phyloP scores from a whole-genome alignment of 2,113 vertebrate species.

The Puntigrus tetrazona region DNA sequence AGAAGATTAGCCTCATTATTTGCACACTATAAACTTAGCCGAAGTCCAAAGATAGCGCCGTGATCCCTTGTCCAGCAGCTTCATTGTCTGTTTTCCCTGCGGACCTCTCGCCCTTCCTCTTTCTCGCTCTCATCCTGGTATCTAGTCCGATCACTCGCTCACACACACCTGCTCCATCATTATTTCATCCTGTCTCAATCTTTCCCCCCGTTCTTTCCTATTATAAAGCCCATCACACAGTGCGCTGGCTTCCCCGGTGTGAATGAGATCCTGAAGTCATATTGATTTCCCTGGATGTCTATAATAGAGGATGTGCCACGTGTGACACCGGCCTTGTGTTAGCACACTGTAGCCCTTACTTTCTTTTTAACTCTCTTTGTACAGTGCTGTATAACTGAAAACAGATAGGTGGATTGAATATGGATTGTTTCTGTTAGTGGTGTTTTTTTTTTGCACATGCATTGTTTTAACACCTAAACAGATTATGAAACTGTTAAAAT shows the following conservation, averaged over 20 bases:
- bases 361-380: neutral
- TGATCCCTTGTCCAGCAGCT: slow-evolving; percentile 28
- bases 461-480: neutral
- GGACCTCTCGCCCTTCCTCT: neutral
- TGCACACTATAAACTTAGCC: slow-evolving; percentile 26
- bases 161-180: slow-evolving; percentile 51
- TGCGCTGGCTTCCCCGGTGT: slow-evolving; percentile 33
- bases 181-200: slow-evolving; percentile 54
- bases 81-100: slow-evolving; percentile 11
- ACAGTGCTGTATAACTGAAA: neutral
- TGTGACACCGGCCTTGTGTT: slow-evolving; percentile 35
- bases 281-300: slow-evolving; percentile 56
- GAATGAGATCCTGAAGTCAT: slow-evolving; percentile 53
- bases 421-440: neutral
- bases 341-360: slow-evolving; percentile 7
- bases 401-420: neutral
- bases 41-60: slow-evolving; percentile 20
- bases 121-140: neutral
- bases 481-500: neutral
- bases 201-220: slow-evolving; percentile 48
- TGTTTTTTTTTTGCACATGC: neutral
- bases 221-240: slow-evolving; percentile 56
- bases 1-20: slow-evolving; percentile 11
- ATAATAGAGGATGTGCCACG: slow-evolving; percentile 54
- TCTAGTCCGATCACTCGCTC: slow-evolving; percentile 33